A percentile compares a stretch with the other conserved stretches of the same genome.
Evolutionary conservation across 2,888 invertebrate genomes (phyloP).

Genomic region (Dromius quadrimaculatus): DNA sequence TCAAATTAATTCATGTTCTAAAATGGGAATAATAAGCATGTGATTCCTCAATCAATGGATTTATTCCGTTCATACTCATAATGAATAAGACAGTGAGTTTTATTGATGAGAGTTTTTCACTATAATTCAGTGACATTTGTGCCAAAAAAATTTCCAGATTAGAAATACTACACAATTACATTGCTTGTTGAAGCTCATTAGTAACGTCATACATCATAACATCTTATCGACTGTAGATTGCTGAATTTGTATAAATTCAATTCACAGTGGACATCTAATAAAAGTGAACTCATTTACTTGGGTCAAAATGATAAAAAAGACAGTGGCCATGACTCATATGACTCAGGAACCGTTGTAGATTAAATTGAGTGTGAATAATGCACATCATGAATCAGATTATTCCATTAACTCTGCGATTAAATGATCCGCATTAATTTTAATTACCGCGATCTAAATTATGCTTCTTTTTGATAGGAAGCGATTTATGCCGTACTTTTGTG

Average conservation of each 20-base stretch:
- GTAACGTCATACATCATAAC: slow-evolving; percentile 7
- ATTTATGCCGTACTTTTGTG: slow-evolving; percentile 39
- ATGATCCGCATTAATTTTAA: slow-evolving; percentile 47
- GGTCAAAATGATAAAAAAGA: not conserved
- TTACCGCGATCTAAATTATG: slow-evolving; percentile 42
- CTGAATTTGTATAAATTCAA: slow-evolving; percentile 44
- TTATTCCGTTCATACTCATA: slow-evolving; percentile 5
- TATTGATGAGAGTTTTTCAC: not conserved
- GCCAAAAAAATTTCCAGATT: no score
- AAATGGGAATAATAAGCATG: no score
- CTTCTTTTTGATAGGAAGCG: slow-evolving; percentile 36
- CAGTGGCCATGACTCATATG: slow-evolving; percentile 38
- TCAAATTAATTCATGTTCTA: no score
- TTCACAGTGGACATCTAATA: slow-evolving; percentile 41
- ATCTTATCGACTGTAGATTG: slow-evolving; percentile 27
- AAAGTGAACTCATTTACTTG: slow-evolving; percentile 42
- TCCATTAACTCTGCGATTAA: slow-evolving; percentile 37
- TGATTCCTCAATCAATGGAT: no score
- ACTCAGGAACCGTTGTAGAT: slow-evolving; percentile 44
- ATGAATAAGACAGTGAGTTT: not conserved
- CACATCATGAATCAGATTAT: slow-evolving; percentile 38
- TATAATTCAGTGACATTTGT: no score
- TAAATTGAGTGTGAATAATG: slow-evolving; percentile 50
- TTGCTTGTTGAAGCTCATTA: slow-evolving; percentile 16
- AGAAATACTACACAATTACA: slow-evolving; percentile 4